Conservation (phyloP, 2,113 vertebrate species). For the Falco punctatus region DNA sequence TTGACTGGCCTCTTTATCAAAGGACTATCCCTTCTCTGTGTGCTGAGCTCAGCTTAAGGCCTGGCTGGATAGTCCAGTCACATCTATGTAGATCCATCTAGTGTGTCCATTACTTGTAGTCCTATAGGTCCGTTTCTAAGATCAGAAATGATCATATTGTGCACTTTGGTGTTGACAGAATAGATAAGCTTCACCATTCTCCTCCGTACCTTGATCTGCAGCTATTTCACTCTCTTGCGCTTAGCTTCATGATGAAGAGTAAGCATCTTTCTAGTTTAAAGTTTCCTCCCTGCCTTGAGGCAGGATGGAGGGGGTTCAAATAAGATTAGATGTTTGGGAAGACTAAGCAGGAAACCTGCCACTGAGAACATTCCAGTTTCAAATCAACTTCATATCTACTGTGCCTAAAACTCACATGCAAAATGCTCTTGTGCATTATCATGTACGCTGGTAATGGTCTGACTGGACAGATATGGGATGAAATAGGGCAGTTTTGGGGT, state of each 20-base stretch:
- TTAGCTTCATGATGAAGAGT: not conserved
- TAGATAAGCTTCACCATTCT: not conserved
- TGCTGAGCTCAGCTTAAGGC: not conserved
- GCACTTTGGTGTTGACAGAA: not conserved
- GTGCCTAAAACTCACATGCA: not conserved
- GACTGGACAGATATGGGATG: not conserved
- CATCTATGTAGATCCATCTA: not conserved
- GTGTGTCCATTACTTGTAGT: not conserved
- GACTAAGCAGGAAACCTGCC: not conserved
- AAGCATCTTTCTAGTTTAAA: not conserved
- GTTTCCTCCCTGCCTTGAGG: not conserved
- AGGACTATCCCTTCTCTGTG: not conserved
- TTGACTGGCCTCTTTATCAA: not conserved
- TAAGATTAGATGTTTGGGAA: not conserved
- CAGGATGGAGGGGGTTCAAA: not conserved
- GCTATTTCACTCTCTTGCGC: not conserved
- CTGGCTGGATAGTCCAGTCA: not conserved
- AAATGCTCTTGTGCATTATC: not conserved
- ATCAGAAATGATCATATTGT: not conserved
- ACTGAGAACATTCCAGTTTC: not conserved
- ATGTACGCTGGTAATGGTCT: not conserved
- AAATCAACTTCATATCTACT: not conserved
- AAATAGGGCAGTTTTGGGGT: not conserved
- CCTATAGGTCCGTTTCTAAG: not conserved
- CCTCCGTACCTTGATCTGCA: not conserved